These are phyloP conservation scores for Phataginus tricuspis DNA, from an alignment of 2,797 vertebrate genomes.

Conservation along the genomic window DNA sequence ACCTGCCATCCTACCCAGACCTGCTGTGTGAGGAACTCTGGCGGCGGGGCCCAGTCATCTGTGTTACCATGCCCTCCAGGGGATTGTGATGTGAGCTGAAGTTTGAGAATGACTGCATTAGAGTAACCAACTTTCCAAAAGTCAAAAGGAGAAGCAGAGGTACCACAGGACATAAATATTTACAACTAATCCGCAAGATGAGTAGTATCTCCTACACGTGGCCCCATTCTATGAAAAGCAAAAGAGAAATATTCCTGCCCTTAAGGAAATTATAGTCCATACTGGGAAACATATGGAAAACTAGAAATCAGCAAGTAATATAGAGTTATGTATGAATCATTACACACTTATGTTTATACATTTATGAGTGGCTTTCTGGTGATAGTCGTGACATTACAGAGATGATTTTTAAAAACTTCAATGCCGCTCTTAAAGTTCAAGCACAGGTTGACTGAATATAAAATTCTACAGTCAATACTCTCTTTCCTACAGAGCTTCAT, in stretches of 20 bases:
- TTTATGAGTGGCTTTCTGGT: not conserved
- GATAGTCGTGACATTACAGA: not conserved
- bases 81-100: not conserved
- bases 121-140: not conserved
- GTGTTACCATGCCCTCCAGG: not conserved
- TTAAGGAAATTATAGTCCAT: not conserved
- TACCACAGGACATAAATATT: not conserved
- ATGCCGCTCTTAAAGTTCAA: not conserved
- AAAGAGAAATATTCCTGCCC: not conserved
- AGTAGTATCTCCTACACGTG: no score
- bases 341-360: not conserved
- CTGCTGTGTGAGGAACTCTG: not conserved
- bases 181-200: not conserved
- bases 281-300: not conserved
- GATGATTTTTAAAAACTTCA: not conserved
- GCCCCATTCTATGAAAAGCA: not conserved
- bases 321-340: not conserved
- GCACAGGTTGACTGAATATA: not conserved
- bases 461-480: not conserved
- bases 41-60: no score
- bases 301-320: not conserved
- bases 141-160: not conserved
- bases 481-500: not conserved
- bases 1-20: not conserved
- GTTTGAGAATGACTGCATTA: not conserved